Evolutionary conservation across 2,113 vertebrate species (phyloP), one percentile per base, ranked within the genome.

Genomic region (Xenopus laevis): DNA sequence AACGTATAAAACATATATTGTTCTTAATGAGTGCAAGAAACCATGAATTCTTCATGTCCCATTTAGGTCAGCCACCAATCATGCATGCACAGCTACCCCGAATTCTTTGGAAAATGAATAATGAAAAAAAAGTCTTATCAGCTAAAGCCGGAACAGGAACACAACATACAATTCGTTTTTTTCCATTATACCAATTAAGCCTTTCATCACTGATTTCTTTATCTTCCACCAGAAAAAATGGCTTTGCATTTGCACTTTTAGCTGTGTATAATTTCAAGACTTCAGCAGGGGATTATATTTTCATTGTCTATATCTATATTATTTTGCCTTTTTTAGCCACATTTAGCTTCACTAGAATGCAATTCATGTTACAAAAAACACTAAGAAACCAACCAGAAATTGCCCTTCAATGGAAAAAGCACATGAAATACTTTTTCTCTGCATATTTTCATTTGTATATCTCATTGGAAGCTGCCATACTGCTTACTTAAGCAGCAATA

Each of bases 1-100:
- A n/a, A n/a, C n/a, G n/a, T n/a, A n/a, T n/a, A n/a, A n/a, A n/a
- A n/a, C n/a, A n/a, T n/a, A n/a, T n/a, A n/a, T 40, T 7, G 33
- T 40, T 40, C 5, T 40, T 6, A 40, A 9, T 9, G 33, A 40
- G 33, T 40, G 33, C 33, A 40, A 40, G 33, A 40, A 40, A 40
- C 33, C 33, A 40, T 40, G 6, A 40, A 40, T 40, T 40, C 3
- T 40, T 2, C 33, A 3, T 40, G 33, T 40, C 33, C 33, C 8
- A 40, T 67, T 65, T 75, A 53, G 63, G 72, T 75, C 71, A 79
- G 81, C 72, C 76, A 73, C 69, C 81, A 71, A 70, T 65, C 79
- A 77, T 57, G 78, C 65, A 86, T 84, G 82, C 33, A 23, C 50
- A 50, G 68, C 15, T 85, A 40, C 33, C 33, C 82, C 80, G 84